Percentiles rank a stretch among this genome's conserved stretches.
Evolutionary conservation across 2,113 vertebrate species (phyloP).

Genomic region (Ibidorhyncha struthersii): DNA sequence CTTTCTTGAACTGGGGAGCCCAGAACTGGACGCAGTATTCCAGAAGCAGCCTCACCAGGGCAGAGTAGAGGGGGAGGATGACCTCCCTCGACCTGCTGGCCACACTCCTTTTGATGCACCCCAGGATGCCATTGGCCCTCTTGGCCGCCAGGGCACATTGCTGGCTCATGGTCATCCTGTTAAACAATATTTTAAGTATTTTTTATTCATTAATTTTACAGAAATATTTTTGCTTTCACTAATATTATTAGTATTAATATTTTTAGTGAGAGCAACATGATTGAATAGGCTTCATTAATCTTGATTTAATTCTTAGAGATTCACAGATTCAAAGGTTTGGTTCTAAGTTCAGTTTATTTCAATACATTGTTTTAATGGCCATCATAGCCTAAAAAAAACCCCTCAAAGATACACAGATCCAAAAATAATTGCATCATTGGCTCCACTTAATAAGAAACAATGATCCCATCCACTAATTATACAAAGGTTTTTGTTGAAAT

Average conservation of each 20-base stretch:
- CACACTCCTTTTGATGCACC: too few species aligned
- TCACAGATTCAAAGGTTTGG: neutral
- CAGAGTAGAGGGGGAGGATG: too few species aligned
- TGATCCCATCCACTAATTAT: neutral
- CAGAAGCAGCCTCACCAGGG: too few species aligned
- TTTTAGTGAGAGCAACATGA: neutral
- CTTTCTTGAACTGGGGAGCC: too few species aligned
- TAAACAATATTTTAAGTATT: neutral
- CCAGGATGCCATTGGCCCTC: too few species aligned
- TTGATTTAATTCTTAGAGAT: neutral
- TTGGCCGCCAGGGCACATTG: too few species aligned
- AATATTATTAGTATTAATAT: neutral
- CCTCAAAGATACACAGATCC: neutral
- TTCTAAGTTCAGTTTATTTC: neutral
- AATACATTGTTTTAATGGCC: neutral
- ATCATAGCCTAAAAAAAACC: neutral
- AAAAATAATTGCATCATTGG: neutral
- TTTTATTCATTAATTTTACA: neutral
- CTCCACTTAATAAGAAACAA: neutral
- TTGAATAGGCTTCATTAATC: neutral
- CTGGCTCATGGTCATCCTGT: too few species aligned
- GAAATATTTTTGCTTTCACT: neutral
- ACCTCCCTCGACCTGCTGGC: too few species aligned
- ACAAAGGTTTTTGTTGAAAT: neutral
- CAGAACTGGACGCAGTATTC: too few species aligned